Conservation (phyloP, 2,888 invertebrate genomes). For the Heliconius aoede region DNA sequence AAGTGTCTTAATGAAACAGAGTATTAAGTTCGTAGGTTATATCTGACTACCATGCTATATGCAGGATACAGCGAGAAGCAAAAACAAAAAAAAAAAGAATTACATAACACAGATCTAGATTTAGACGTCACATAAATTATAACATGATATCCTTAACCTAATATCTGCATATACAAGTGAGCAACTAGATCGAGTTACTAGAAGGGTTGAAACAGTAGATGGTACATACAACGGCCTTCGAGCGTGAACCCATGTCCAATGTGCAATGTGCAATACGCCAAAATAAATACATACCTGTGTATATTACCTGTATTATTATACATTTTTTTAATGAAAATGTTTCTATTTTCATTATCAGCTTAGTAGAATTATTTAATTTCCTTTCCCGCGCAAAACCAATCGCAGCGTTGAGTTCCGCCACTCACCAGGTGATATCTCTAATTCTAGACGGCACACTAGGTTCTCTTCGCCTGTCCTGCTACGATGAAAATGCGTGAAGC, state of each 20-base stretch:
- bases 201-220: conserved; percentile 41
- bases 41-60: too few relatives aligned
- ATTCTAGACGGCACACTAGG: neutral
- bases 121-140: neutral
- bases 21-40: too few relatives aligned
- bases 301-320: neutral
- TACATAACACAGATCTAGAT: conserved; percentile 15
- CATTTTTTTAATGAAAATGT: neutral
- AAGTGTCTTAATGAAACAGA: too few relatives aligned
- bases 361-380: neutral
- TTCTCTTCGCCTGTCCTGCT: neutral
- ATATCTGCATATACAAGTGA: conserved; percentile 22
- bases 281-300: neutral
- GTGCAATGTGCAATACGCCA: conserved; percentile 49
- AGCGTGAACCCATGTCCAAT: conserved; percentile 58
- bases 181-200: conserved; percentile 41
- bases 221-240: conserved; percentile 61
- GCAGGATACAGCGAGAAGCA: too few relatives aligned
- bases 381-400: neutral
- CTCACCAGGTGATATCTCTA: neutral
- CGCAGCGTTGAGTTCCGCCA: neutral
- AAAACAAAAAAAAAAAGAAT: neutral
- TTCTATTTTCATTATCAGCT: too few relatives aligned
- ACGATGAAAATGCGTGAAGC: neutral
- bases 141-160: conserved; percentile 9